These are phyloP conservation scores for Fragum fragum DNA, from an alignment of 2,888 invertebrate species.

Conservation along the genomic window DNA sequence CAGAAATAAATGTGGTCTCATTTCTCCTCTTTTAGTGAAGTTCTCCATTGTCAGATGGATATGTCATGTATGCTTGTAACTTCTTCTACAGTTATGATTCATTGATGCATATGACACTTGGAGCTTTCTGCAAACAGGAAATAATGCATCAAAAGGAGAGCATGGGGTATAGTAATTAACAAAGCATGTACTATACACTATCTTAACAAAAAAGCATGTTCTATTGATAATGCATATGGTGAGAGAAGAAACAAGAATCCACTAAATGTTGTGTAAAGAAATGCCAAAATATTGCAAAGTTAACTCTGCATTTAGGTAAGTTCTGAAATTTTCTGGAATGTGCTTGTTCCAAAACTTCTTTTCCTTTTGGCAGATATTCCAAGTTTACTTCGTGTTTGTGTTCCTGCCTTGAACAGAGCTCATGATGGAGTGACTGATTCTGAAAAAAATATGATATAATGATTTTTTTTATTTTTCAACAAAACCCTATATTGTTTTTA, in stretches of 20 bases:
- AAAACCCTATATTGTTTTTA: no score
- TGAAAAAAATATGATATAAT: no score
- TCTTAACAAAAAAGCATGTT: not conserved
- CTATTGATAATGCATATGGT: not conserved
- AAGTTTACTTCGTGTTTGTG: conserved; percentile 23
- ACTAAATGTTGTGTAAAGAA: not conserved
- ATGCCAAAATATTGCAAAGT: not conserved
- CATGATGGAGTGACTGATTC: no score
- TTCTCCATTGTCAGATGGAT: conserved; percentile 28
- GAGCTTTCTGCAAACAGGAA: conserved; percentile 22
- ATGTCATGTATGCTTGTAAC: conserved; percentile 31
- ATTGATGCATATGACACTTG: conserved; percentile 31
- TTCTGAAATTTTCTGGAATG: no score
- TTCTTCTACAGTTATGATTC: conserved; percentile 30
- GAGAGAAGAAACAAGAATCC: not conserved
- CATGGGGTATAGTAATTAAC: not conserved
- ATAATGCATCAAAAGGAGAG: not conserved
- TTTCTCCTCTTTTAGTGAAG: not conserved
- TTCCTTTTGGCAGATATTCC: conserved; percentile 10
- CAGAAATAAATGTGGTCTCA: no score
- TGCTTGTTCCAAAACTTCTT: not conserved
- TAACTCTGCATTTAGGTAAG: not conserved
- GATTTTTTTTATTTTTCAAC: no score
- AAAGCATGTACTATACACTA: not conserved
- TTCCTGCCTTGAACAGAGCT: conserved; percentile 6